Percentiles rank a stretch among this genome's conserved stretches.
Evolutionary conservation across 2,888 invertebrate species (phyloP).

Genomic region (Acanthosepion pharaonis): DNA sequence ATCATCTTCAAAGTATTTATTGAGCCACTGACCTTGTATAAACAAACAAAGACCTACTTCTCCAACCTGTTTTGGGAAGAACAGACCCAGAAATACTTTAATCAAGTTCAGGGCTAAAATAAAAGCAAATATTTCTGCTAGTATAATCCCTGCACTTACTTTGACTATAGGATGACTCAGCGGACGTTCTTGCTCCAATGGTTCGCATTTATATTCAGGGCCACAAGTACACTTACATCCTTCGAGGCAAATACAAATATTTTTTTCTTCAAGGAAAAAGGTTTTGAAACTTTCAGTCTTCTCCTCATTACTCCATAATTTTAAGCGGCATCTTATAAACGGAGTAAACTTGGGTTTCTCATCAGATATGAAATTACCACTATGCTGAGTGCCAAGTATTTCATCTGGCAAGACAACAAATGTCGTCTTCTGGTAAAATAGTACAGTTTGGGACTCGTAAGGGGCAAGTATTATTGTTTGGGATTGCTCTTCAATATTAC

Average conservation of each 20-base stretch:
- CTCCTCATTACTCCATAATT: constrained; percentile 24
- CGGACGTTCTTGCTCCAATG: background rate
- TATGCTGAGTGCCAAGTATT: background rate
- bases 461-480: background rate
- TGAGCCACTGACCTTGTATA: background rate
- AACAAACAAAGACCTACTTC: constrained; percentile 25
- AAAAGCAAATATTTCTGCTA: background rate
- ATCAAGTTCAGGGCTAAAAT: background rate
- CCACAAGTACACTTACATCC: constrained; percentile 23
- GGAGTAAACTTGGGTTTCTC: background rate
- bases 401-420: background rate
- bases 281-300: background rate
- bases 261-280: background rate
- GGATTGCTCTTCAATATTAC: background rate
- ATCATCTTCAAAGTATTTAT: background rate
- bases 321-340: background rate
- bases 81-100: background rate
- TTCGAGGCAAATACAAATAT: background rate
- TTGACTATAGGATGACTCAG: background rate
- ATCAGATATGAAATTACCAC: background rate
- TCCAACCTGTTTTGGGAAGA: background rate
- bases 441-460: background rate
- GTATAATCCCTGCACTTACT: background rate
- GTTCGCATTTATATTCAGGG: background rate
- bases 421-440: background rate